A percentile compares a stretch with the other conserved stretches of the same genome.
These are phyloP conservation scores for Pluvianellus socialis DNA, from an alignment of 2,113 vertebrate genomes.

Conservation along the genomic window DNA sequence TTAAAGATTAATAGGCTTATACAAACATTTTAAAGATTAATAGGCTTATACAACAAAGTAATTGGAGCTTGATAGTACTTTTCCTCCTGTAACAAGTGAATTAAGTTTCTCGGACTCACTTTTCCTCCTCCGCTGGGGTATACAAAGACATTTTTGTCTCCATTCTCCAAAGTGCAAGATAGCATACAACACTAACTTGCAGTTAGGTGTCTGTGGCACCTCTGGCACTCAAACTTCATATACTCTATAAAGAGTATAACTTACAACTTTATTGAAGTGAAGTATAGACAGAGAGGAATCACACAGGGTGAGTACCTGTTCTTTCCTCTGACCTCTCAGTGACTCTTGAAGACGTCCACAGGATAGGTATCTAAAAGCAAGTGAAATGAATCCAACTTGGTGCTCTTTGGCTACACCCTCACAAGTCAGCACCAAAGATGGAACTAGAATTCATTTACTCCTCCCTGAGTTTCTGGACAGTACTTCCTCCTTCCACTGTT, in stretches of 20 bases:
- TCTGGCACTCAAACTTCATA: neutral
- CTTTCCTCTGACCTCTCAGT: neutral
- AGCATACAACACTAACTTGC: neutral
- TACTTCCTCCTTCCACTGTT: neutral
- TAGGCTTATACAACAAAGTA: neutral
- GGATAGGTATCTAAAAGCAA: neutral
- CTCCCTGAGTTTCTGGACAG: neutral
- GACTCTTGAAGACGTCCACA: neutral
- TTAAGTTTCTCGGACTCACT: neutral
- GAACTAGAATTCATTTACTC: neutral
- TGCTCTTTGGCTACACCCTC: neutral
- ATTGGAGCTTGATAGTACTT: neutral
- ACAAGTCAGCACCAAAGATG: neutral
- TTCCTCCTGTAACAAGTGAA: neutral
- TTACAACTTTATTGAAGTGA: neutral
- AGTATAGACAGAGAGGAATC: neutral
- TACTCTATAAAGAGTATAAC: neutral
- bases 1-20: neutral
- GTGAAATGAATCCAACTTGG: neutral
- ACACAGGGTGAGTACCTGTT: neutral
- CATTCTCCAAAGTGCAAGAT: neutral
- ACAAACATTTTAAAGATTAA: neutral
- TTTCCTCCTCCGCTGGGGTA: neutral
- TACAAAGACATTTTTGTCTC: neutral
- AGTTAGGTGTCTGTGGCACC: neutral